Evolutionary conservation across 2,113 vertebrate genomes (phyloP), one percentile per base, ranked within the genome.

Genomic region (Lynx canadensis): DNA sequence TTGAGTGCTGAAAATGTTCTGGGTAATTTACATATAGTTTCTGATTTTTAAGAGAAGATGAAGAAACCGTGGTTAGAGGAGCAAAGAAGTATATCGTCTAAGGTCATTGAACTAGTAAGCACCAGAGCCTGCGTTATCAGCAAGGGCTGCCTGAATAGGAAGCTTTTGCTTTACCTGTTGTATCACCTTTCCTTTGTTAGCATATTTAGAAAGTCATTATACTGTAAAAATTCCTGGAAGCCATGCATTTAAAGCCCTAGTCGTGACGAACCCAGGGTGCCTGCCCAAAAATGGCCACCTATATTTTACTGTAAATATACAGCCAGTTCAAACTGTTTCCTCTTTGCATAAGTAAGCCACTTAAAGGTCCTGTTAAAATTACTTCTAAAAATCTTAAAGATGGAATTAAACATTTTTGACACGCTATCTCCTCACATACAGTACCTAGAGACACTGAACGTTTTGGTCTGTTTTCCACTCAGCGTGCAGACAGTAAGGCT

Each of bases 381-480:
- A 93, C 65, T 92, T 88, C 25, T 52, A 33, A 90, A 95, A 92
- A 80, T 48, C 12, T 76, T 81, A 52, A 84, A 81, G 81, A 95
- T 38, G 73, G 97, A 66, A 89, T 71, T 60, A 93, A 91, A 74
- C 11, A 81, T 69, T 80, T 33, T 83, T 96, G 65, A 93, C 91
- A 74, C 50, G 13, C 31, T 76, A 48, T 76, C 45, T 73, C 90
- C 80, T 93, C 71, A 73, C 19, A 89, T 4, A 82, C 23, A 81
- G 19, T 27, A 50, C 29, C 68, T 84, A 80, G 25, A 83, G 31
- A 76, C n/a, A 7, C 74, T 73, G 89, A 94, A 96, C 5, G 76
- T 45, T 97, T 97, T 81, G 36, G 45, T 7, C 36, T 89, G n/a
- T 95, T 97, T 83, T 95, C 90, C 69, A 89, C 91, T 97, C 38